Percentiles rank a stretch among this genome's conserved stretches.
phyloP scores from a whole-genome alignment of 2,797 vertebrate species.

The Catostomus latipinnis region DNA sequence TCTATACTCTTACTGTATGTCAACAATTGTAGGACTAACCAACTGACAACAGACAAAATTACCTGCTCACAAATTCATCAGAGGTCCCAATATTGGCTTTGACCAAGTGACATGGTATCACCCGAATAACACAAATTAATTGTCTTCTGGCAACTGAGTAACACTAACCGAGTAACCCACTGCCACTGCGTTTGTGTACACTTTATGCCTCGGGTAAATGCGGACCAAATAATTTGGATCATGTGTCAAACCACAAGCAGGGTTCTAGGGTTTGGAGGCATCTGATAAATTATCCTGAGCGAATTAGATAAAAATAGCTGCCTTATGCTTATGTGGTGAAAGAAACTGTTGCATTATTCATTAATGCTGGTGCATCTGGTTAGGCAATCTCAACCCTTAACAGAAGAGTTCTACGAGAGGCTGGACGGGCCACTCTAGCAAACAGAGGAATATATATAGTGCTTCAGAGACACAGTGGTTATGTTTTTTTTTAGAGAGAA shows the following conservation, averaged over 20 bases:
- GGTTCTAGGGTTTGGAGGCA: slow-evolving; percentile 6
- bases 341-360: slow-evolving; percentile 70
- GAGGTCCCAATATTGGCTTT: neutral
- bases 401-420: slow-evolving; percentile 29
- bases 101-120: neutral
- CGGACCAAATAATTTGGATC: neutral
- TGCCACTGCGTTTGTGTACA: neutral
- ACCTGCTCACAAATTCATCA: neutral
- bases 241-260: neutral
- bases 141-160: neutral
- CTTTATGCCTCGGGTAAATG: neutral
- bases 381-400: slow-evolving; percentile 70
- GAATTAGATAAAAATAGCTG: slow-evolving; percentile 67
- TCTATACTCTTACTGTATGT: too few species aligned
- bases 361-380: slow-evolving; percentile 62
- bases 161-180: slow-evolving; percentile 9
- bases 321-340: slow-evolving; percentile 23
- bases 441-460: too few species aligned
- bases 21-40: neutral
- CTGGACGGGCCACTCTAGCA: too few species aligned
- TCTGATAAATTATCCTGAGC: slow-evolving; percentile 70
- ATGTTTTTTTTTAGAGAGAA: too few species aligned
- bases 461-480: too few species aligned
- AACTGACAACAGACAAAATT: neutral
- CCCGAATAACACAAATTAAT: neutral